Evolutionary conservation across 2,113 vertebrate genomes (phyloP).

Genomic region (Mungos mungo): DNA sequence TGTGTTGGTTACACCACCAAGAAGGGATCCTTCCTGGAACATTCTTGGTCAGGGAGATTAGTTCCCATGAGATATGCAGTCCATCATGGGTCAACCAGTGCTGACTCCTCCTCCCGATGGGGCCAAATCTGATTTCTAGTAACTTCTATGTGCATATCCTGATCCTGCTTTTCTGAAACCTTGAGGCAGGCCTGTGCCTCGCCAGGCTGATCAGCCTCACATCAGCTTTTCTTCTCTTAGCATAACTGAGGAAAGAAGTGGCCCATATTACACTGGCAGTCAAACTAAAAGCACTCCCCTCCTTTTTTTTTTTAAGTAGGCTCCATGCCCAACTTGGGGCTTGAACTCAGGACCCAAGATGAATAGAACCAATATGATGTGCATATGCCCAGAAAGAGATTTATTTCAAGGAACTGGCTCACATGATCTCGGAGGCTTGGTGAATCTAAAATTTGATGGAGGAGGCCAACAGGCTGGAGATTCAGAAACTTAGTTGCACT

Average conservation of each 20-base stretch:
- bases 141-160: not conserved
- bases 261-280: not conserved
- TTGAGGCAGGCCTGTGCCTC: not conserved
- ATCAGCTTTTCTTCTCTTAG: not conserved
- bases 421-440: not conserved
- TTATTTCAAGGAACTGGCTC: not conserved
- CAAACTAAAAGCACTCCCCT: not conserved
- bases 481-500: not conserved
- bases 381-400: not conserved
- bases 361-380: not conserved
- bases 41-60: not conserved
- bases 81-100: not conserved
- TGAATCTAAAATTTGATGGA: not conserved
- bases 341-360: not conserved
- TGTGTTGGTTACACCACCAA: not conserved
- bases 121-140: not conserved
- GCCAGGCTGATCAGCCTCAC: not conserved
- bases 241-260: not conserved
- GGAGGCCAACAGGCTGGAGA: not conserved
- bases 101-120: not conserved
- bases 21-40: not conserved
- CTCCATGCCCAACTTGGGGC: not conserved
- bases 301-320: not conserved
- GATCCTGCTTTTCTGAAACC: not conserved
- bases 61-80: not conserved